Evolutionary conservation across 2,113 vertebrate species (phyloP).

Genomic region (Alces alces): DNA sequence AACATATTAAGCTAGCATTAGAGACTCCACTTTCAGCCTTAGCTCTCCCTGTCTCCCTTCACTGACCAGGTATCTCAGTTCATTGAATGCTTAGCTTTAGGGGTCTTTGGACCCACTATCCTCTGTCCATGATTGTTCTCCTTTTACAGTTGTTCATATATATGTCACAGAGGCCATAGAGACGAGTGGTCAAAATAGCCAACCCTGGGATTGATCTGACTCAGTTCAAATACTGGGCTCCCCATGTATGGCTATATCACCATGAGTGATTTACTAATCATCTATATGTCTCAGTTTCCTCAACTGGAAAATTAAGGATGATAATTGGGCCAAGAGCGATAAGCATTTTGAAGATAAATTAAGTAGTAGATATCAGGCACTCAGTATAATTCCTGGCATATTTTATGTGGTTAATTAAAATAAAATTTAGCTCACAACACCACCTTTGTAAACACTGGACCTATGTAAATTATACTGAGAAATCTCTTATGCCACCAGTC

Average conservation of each 20-base stretch:
- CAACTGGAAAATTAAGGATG: not conserved
- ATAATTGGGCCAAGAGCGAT: not conserved
- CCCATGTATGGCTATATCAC: not conserved
- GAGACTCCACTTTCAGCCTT: not conserved
- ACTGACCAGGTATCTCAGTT: not conserved
- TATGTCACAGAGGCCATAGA: not conserved
- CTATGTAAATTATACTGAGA: not conserved
- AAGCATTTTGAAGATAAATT: not conserved
- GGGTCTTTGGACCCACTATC: not conserved
- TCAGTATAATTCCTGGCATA: not conserved
- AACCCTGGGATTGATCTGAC: not conserved
- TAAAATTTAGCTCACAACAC: not conserved
- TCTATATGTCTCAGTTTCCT: not conserved
- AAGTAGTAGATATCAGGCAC: not conserved
- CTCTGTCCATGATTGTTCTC: not conserved
- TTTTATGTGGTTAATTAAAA: not conserved
- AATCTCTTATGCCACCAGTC: not conserved
- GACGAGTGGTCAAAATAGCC: not conserved
- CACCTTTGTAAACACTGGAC: not conserved
- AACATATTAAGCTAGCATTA: not conserved
- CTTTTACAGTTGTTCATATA: not conserved
- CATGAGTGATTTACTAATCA: not conserved
- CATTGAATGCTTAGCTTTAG: not conserved
- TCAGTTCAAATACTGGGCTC: not conserved
- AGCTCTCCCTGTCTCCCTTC: not conserved